Evolutionary conservation across 2,888 invertebrate species (phyloP).

Genomic region (Papilio elwesi): DNA sequence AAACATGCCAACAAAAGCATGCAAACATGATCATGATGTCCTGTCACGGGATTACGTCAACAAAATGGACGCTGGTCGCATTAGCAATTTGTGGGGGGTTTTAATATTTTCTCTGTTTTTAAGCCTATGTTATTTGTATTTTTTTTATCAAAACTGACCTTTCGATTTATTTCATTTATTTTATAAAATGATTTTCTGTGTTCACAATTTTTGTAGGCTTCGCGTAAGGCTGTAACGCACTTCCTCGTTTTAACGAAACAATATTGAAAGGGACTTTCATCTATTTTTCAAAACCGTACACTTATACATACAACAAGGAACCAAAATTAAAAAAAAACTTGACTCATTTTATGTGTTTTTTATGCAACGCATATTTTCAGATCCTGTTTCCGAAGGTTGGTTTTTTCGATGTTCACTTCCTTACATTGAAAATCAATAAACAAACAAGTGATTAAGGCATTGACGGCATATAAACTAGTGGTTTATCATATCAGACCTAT

Average conservation of each 20-base stretch:
- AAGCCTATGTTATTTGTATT: no score
- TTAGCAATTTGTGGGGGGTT: no score
- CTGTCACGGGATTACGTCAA: no score
- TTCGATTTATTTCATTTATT: no score
- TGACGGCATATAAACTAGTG: neutral
- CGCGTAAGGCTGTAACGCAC: neutral
- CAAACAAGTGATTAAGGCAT: neutral
- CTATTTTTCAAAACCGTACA: neutral
- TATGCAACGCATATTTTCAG: conserved; percentile 11
- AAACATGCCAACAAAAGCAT: no score
- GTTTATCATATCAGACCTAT: neutral
- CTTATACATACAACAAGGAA: neutral
- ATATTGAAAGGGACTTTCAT: neutral
- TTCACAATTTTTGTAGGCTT: neutral
- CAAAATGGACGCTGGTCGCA: no score
- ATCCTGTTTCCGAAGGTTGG: conserved; percentile 12
- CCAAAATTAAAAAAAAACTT: conserved; percentile 1
- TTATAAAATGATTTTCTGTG: no score
- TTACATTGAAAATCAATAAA: conserved; percentile 9
- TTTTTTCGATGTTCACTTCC: conserved; percentile 13
- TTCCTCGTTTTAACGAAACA: conserved; percentile 1
- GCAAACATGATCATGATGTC: no score
- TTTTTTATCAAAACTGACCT: no score
- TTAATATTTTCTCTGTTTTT: no score
- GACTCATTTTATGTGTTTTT: conserved; percentile 7